phyloP scores from a whole-genome alignment of 2,888 invertebrate genomes.

The Cerceris rybyensis region DNA sequence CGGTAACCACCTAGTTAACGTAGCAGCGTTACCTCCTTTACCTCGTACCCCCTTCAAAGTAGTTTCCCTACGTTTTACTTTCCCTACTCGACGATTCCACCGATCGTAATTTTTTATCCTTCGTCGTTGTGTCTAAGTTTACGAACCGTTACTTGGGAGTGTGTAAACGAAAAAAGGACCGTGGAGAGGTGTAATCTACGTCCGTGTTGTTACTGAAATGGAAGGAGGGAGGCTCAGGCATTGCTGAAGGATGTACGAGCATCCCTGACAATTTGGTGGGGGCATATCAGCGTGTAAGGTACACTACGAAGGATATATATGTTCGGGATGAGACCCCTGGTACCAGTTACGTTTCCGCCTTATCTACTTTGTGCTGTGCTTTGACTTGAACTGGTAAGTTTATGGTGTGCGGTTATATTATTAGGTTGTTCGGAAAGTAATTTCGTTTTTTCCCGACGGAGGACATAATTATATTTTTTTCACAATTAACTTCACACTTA shows the following conservation, averaged over 20 bases:
- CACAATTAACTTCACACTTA: too few species aligned
- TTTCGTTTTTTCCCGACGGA: too few species aligned
- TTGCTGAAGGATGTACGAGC: constrained; percentile 59
- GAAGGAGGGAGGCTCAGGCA: constrained; percentile 37
- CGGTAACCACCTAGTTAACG: neutral
- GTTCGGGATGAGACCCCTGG: constrained; percentile 75
- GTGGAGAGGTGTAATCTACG: constrained; percentile 1
- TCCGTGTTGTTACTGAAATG: constrained; percentile 2
- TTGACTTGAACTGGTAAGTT: constrained; percentile 74
- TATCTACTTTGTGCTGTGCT: constrained; percentile 73
- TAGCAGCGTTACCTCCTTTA: neutral
- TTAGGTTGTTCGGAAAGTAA: too few species aligned
- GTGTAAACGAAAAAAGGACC: neutral
- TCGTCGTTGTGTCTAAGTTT: neutral
- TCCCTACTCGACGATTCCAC: neutral
- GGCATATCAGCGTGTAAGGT: constrained; percentile 63
- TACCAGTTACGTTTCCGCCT: constrained; percentile 79
- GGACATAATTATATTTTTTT: too few species aligned
- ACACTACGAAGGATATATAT: constrained; percentile 77
- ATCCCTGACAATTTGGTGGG: constrained; percentile 61
- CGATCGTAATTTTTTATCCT: neutral
- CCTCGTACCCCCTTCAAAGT: neutral
- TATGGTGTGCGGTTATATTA: neutral
- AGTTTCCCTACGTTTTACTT: too few species aligned
- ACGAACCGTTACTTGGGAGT: neutral